Percentiles rank a stretch among this genome's conserved stretches.
These are phyloP conservation scores for Gasterosteus nipponicus DNA, from an alignment of 2,113 vertebrate species.

Conservation along the genomic window DNA sequence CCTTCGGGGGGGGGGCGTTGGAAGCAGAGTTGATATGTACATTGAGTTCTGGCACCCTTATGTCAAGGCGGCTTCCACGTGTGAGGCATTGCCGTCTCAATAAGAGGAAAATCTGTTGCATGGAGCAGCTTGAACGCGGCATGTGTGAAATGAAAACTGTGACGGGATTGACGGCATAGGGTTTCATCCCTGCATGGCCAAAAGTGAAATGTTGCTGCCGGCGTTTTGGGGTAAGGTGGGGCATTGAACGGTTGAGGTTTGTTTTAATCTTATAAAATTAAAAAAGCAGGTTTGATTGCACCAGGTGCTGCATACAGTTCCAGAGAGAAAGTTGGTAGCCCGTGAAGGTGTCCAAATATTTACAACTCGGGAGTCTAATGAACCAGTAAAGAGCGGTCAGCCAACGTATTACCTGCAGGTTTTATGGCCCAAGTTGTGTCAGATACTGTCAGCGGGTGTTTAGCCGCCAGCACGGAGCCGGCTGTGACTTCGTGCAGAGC, in stretches of 20 bases:
- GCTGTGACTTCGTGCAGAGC: not conserved
- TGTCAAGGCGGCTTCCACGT: not conserved
- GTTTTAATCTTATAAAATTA: not conserved
- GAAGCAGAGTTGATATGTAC: not conserved
- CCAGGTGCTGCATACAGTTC: no score
- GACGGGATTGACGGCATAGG: not conserved
- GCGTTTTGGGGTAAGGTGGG: not conserved
- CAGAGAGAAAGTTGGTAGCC: not conserved
- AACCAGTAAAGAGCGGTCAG: conserved; percentile 18
- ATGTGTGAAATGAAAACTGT: conserved; percentile 10
- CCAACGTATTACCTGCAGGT: conserved; percentile 9
- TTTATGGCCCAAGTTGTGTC: not conserved
- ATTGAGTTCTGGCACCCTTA: not conserved
- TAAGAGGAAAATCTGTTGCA: not conserved
- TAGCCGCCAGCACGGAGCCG: not conserved
- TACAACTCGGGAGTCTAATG: conserved; percentile 10
- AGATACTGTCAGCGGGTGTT: conserved; percentile 13
- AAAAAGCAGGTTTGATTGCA: no score
- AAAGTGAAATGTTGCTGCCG: not conserved
- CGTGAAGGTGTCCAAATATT: not conserved
- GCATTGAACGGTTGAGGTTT: not conserved
- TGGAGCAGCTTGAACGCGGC: not conserved
- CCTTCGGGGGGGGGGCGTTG: not conserved
- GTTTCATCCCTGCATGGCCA: not conserved
- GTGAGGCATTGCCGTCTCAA: not conserved